Percentiles rank a stretch among this genome's conserved stretches.
These are phyloP conservation scores for Tonatia bakeri DNA, from an alignment of 2,113 vertebrate genomes.

Conservation along the genomic window DNA sequence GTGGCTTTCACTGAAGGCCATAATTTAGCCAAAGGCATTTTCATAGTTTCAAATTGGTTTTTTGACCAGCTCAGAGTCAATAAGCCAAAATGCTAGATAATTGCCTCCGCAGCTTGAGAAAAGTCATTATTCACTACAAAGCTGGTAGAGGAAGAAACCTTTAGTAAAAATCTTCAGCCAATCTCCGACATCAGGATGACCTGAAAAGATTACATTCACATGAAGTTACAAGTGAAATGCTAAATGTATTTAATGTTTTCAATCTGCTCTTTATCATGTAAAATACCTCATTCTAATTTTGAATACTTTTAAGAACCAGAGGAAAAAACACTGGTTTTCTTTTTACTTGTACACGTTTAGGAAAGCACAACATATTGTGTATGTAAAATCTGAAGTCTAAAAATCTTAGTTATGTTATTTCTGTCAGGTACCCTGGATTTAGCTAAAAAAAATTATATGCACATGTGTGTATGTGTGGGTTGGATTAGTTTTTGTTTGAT, in stretches of 20 bases:
- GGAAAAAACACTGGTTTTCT: not conserved
- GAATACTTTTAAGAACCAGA: not conserved
- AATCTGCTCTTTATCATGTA: not conserved
- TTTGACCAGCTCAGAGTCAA: constrained; percentile 48
- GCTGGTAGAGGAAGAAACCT: not conserved
- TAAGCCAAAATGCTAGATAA: constrained; percentile 58
- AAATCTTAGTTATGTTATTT: not conserved
- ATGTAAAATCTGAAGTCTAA: not conserved
- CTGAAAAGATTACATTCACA: not conserved
- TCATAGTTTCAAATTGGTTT: constrained; percentile 63
- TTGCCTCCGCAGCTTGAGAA: constrained; percentile 36
- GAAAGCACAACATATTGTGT: not conserved
- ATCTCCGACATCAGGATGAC: not conserved
- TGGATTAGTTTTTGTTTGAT: not conserved
- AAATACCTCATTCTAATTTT: not conserved
- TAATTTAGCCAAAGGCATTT: constrained; percentile 51
- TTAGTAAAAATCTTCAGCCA: not conserved
- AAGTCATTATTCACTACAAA: not conserved
- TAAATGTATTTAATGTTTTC: not conserved
- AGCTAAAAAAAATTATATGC: not conserved
- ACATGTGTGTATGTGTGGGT: not conserved
- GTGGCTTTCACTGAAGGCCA: not conserved
- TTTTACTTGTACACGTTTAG: not conserved
- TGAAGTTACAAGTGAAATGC: not conserved
- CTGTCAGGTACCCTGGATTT: not conserved